Base-by-base conservation (phyloP, 2,888 invertebrate genomes). In the Physocephala rufipes region DNA sequence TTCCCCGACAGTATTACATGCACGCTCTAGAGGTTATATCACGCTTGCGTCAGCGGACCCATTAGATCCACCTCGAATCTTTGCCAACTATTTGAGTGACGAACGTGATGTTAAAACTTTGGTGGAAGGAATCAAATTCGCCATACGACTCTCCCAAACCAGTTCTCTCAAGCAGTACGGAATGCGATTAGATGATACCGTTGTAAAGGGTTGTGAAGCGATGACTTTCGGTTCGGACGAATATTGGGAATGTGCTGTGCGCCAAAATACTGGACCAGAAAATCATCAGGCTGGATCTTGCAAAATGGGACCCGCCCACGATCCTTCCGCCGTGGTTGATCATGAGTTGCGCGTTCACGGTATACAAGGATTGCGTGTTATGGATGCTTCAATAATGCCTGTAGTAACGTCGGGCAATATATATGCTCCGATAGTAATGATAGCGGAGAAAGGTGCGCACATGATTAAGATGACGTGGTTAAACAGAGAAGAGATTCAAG, bases 251-350 rank as follows among this genome's bases (percentile, higher is more conserved):
- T 95, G 95, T 80, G 90, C 92, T 0, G 89, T 92, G 0, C 87
- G 87, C 72, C 89, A 90, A 71, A 88, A 91, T 69, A 94, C 94
- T 0, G 93, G 92, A 0, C 92, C 94, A 0, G 94, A 94, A 85
- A 94, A 94, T 82, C 94, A 94, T 83, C 94, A 94, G 84, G 91
- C 90, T 0, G 94, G 94, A 12, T 91, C 93, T 0, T 93, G 92
- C 82, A 94, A 93, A 88, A 94, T 95, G 93, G 94, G 94, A 0
- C 91, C 93, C 0, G 78, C 82, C 0, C 86, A 86, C 0, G 94
- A 94, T 82, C 90, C 90, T 0, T 87, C 90, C 87, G 91, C 93
- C 0, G 94, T 94, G 0, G 93, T 94, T 0, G 91, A 93, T 82
- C 88, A 90, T 72, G 89, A 90, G 81, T 86, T 94, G 62, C 76